Conservation (phyloP, 2,797 vertebrate genomes). For the Jordanella pulchra region DNA sequence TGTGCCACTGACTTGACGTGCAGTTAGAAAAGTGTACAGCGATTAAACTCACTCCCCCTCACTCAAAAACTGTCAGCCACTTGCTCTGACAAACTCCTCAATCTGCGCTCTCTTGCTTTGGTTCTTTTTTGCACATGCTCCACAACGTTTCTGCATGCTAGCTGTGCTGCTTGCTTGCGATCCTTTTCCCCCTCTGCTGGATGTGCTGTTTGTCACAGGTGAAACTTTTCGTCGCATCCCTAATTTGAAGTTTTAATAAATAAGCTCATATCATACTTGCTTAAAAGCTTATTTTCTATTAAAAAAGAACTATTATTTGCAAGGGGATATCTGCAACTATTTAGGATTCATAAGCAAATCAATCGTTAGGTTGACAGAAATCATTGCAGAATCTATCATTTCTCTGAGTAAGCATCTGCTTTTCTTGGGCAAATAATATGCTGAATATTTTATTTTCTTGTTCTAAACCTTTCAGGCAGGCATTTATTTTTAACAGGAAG, state of each 20-base stretch:
- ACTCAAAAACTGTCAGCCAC: no score
- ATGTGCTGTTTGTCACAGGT: no score
- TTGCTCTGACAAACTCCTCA: no score
- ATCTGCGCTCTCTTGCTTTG: no score
- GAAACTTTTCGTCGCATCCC: no score
- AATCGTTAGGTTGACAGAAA: slow-evolving; percentile 13
- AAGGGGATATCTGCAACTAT: slow-evolving; percentile 9
- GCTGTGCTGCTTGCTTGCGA: no score
- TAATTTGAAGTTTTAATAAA: not conserved
- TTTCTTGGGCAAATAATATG: slow-evolving; percentile 20
- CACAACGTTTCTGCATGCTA: no score
- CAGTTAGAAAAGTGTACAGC: no score
- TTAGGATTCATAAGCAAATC: slow-evolving; percentile 1
- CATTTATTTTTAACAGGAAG: slow-evolving; percentile 15
- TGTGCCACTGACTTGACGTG: no score
- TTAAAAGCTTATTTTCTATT: not conserved
- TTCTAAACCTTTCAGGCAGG: slow-evolving; percentile 10
- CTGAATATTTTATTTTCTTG: slow-evolving; percentile 21
- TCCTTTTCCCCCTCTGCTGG: no score
- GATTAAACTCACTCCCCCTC: no score
- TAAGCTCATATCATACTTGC: not conserved
- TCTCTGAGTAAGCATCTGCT: slow-evolving; percentile 1
- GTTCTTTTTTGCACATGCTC: no score
- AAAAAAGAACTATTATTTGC: not conserved
- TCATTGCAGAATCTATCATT: slow-evolving; percentile 8